These are phyloP conservation scores for Myodes glareolus DNA, from an alignment of 2,113 vertebrate genomes.

Conservation along the genomic window DNA sequence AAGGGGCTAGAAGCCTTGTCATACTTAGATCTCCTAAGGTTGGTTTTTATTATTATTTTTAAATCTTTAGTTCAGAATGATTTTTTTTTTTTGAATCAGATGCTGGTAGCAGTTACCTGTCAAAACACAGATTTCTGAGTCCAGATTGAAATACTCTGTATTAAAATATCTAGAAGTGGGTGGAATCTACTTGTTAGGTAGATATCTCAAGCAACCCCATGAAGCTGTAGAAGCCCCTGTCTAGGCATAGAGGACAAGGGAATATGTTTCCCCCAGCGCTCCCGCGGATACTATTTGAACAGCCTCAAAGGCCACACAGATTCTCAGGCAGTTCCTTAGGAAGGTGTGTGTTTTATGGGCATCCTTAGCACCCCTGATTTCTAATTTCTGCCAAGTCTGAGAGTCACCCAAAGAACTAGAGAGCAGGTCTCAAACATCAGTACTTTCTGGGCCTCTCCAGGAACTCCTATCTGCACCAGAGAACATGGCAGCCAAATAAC, in stretches of 20 bases:
- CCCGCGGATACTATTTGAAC: neutral
- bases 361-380: neutral
- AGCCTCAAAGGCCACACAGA: neutral
- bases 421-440: neutral
- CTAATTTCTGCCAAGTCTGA: neutral
- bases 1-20: neutral
- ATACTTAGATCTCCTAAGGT: neutral
- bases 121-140: slow-evolving; percentile 18
- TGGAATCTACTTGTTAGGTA: slow-evolving; percentile 14
- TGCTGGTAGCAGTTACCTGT: neutral
- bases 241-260: neutral
- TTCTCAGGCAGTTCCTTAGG: neutral
- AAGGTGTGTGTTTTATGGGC: neutral
- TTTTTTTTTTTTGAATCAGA: neutral
- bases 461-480: neutral
- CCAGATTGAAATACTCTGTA: neutral
- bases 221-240: neutral
- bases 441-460: neutral
- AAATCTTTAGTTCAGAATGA: neutral
- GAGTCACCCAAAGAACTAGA: neutral
- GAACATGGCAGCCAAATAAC: neutral
- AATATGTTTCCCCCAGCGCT: neutral
- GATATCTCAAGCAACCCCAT: neutral
- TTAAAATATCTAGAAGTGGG: neutral
- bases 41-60: neutral